These are phyloP conservation scores for Sisyra nigra DNA, from an alignment of 2,888 invertebrate genomes.

Conservation along the genomic window DNA sequence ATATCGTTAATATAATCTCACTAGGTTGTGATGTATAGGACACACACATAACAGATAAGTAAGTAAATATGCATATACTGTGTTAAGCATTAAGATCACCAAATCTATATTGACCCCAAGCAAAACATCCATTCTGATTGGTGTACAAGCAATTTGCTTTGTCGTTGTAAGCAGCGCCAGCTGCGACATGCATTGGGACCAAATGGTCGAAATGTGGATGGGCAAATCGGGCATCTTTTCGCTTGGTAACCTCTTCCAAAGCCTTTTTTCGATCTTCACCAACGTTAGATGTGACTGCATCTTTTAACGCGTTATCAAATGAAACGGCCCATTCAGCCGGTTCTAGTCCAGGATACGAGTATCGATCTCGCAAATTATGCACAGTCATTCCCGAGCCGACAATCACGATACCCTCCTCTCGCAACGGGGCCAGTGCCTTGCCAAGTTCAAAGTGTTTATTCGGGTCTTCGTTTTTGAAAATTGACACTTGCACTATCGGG, in stretches of 20 bases:
- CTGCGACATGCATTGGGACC: slow-evolving; percentile 4
- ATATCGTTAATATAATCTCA: no score
- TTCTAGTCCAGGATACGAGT: background rate
- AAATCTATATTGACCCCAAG: slow-evolving; percentile 7
- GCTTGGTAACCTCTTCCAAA: background rate
- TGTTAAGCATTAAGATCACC: background rate
- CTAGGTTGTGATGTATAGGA: no score
- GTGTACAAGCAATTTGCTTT: background rate
- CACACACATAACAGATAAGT: no score
- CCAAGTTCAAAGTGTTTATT: slow-evolving; percentile 4
- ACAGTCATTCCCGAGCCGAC: slow-evolving; percentile 6
- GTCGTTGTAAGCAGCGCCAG: slow-evolving; percentile 4
- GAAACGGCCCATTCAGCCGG: background rate
- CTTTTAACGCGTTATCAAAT: slow-evolving; percentile 4
- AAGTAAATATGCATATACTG: no score
- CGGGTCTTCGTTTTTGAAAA: slow-evolving; percentile 3
- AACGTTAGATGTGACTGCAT: background rate
- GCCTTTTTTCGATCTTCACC: slow-evolving; percentile 3
- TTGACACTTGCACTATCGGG: slow-evolving; percentile 5
- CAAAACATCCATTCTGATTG: slow-evolving; percentile 1
- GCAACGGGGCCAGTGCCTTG: slow-evolving; percentile 1
- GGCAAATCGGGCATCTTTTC: slow-evolving; percentile 2
- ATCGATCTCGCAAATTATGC: slow-evolving; percentile 4
- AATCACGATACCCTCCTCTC: slow-evolving; percentile 3
- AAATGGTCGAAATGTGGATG: slow-evolving; percentile 6